Conservation (phyloP, 2,797 vertebrate species). For the Peromyscus nudipes region DNA sequence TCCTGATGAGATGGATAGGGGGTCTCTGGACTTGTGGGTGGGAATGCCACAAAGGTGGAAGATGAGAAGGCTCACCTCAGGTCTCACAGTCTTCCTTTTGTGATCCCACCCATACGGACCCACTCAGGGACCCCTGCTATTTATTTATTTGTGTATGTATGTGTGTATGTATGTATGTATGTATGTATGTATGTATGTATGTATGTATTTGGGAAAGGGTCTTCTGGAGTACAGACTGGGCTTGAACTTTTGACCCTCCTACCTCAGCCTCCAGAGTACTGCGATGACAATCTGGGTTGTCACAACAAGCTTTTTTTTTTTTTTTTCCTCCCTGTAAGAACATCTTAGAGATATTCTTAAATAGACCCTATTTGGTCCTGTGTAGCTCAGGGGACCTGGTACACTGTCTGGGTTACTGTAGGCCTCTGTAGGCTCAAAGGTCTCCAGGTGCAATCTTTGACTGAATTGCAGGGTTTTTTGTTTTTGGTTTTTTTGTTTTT, state of each 20-base stretch:
- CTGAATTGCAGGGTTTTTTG: background rate
- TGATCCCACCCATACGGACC: background rate
- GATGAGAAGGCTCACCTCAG: background rate
- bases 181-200: background rate
- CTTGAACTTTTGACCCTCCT: background rate
- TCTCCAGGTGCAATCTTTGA: background rate
- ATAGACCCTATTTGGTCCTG: background rate
- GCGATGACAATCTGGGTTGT: background rate
- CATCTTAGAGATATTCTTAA: background rate
- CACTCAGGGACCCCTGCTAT: background rate
- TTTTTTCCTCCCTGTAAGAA: accelerated
- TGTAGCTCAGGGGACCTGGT: background rate
- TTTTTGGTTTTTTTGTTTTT: too few relatives aligned
- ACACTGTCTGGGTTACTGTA: background rate
- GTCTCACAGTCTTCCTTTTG: background rate
- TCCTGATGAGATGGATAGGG: background rate
- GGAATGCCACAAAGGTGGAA: too few relatives aligned
- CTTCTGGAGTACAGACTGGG: background rate
- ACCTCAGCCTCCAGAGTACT: background rate
- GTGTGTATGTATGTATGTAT: background rate
- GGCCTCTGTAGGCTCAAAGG: background rate
- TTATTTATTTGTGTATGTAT: background rate
- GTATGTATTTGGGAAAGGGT: background rate
- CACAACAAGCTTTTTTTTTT: background rate
- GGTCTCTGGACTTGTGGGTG: background rate